Conservation (phyloP, 1,140 invertebrate species). For the Plodia interpunctella region DNA sequence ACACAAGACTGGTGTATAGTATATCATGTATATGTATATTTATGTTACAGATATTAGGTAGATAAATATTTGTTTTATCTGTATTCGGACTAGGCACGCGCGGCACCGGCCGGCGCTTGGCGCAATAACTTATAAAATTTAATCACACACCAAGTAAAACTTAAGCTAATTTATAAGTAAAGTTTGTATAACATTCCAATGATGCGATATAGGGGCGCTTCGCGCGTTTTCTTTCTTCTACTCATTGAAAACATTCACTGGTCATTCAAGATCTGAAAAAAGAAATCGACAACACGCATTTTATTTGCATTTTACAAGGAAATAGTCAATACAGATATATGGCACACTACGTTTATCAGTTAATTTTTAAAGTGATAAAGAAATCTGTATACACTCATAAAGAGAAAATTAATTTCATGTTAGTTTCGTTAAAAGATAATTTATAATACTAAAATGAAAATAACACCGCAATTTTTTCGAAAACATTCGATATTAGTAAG, state of each 20-base stretch:
- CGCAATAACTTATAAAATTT: slow-evolving; percentile 71
- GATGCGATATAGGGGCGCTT: slow-evolving; percentile 49
- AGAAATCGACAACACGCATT: slow-evolving; percentile 22
- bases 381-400: too few relatives aligned
- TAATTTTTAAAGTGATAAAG: too few relatives aligned
- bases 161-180: slow-evolving; percentile 70
- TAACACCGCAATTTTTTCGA: too few relatives aligned
- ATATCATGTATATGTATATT: slow-evolving; percentile 56
- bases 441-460: too few relatives aligned
- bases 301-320: background rate
- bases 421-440: too few relatives aligned
- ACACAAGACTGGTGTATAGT: slow-evolving; percentile 60
- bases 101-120: slow-evolving; percentile 52
- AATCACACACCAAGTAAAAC: slow-evolving; percentile 73
- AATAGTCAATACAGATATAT: background rate
- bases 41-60: slow-evolving; percentile 64
- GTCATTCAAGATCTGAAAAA: slow-evolving; percentile 61
- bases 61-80: slow-evolving; percentile 69
- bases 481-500: too few relatives aligned
- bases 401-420: too few relatives aligned
- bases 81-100: slow-evolving; percentile 71
- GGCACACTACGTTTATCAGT: too few relatives aligned
- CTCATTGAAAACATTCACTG: slow-evolving; percentile 38
- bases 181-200: slow-evolving; percentile 53
- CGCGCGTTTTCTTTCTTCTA: slow-evolving; percentile 39